Evolutionary conservation across 2,888 invertebrate genomes (phyloP), one percentile per base, ranked within the genome.

Genomic region (Steromphala cineraria): DNA sequence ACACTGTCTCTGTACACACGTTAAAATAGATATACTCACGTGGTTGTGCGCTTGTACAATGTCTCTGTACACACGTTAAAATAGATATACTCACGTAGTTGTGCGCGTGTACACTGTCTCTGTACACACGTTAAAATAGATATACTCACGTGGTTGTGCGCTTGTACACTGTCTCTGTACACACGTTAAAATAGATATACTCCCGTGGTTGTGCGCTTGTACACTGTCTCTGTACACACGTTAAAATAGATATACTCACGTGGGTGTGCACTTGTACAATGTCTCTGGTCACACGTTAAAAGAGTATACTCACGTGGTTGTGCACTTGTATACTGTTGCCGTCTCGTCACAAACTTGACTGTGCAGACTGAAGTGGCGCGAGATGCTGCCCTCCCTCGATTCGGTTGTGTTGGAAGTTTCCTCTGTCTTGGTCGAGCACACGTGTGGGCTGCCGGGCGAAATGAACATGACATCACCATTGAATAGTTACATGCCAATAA

Each of bases 251-350:
- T 46, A 1, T 46, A 46, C 46, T 5, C 13, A 13, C 46, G 36
- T 46, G 46, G 10, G 5, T 46, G 46, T 46, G 46, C 46, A 46
- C 46, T 46, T 46, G 46, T 46, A 46, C 46, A 4, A 5, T 1
- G 46, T 36, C 4, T 19, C 17, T 46, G 55, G 46, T 13, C 46
- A 46, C 1, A 13, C 13, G 46, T 46, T 10, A 46, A 13, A 46
- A 46, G 31, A 28, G 1, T 55, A 10, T 56, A 84, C 91, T 87
- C 79, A 91, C 91, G 84, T 84, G 67, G 86, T 88, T 15, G 83
- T 86, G 81, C 91, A 90, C 67, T 85, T 90, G 83, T 89, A 91
- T n/a, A 87, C 83, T 0, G 90, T 85, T 19, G 86, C 87, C 1
- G 87, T 86, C 46, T 88, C 88, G 36, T 92, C 91, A 82, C 91